Conservation (phyloP, 2,113 vertebrate species). For the Actinemys pallida region DNA sequence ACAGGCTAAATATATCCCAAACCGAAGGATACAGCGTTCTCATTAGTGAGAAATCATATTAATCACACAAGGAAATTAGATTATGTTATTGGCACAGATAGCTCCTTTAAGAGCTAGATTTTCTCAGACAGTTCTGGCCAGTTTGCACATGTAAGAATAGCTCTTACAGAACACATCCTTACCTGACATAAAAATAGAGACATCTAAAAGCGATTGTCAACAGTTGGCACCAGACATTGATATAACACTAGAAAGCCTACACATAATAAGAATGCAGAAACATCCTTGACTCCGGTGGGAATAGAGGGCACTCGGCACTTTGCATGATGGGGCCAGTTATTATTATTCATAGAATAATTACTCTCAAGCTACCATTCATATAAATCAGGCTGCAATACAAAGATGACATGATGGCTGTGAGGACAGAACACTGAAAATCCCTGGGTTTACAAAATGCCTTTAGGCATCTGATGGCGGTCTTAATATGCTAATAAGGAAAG, state of each 20-base stretch:
- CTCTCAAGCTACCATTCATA: neutral
- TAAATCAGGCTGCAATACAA: slow-evolving; percentile 25
- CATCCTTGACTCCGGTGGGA: neutral
- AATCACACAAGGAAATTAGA: slow-evolving; percentile 54
- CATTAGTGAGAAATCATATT: slow-evolving; percentile 65
- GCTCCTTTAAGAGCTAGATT: slow-evolving; percentile 22
- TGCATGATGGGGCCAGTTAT: neutral
- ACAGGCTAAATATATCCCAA: slow-evolving; percentile 68
- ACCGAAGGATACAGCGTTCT: slow-evolving; percentile 57
- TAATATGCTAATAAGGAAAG: slow-evolving; percentile 65
- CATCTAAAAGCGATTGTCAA: neutral
- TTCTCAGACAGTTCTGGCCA: neutral
- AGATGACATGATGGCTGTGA: slow-evolving; percentile 37
- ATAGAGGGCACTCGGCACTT: neutral
- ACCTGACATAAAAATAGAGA: neutral
- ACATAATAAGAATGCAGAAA: neutral
- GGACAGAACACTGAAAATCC: slow-evolving; percentile 66
- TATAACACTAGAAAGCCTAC: neutral
- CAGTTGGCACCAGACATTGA: neutral
- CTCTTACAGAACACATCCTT: neutral
- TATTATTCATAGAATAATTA: neutral
- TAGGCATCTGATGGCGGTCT: slow-evolving; percentile 56
- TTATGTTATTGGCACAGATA: neutral
- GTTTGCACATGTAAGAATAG: neutral
- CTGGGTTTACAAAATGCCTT: slow-evolving; percentile 65